These are phyloP conservation scores for Rhopilema esculentum DNA, from an alignment of 30 jellyfish, hydroid and myxozoan species.

Conservation along the genomic window DNA sequence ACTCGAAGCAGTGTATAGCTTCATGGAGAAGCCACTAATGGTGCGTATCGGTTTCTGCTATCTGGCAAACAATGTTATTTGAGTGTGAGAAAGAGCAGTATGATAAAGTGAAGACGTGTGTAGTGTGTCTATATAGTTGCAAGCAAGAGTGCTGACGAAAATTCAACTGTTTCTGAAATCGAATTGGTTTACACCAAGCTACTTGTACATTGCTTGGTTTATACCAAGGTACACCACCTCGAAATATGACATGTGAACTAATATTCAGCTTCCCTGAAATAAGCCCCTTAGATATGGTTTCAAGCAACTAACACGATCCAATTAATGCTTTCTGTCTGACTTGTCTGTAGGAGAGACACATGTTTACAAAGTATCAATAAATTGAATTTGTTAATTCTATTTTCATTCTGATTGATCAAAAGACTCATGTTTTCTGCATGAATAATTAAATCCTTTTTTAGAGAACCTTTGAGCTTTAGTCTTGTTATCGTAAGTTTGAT, in stretches of 20 bases:
- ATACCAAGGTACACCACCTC: too few relatives aligned
- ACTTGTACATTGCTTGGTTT: too few relatives aligned
- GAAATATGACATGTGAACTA: too few relatives aligned
- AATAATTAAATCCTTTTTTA: neutral
- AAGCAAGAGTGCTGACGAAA: too few relatives aligned
- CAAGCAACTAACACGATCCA: too few relatives aligned
- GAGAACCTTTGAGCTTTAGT: neutral
- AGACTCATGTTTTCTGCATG: neutral
- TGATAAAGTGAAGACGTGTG: too few relatives aligned
- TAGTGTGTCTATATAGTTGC: too few relatives aligned
- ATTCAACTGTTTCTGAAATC: too few relatives aligned
- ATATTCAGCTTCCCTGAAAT: too few relatives aligned
- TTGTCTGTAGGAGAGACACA: neutral
- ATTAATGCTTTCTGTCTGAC: neutral
- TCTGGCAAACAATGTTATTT: neutral
- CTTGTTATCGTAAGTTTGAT: neutral
- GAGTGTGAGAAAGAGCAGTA: too few relatives aligned
- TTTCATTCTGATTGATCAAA: neutral
- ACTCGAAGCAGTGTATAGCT: constrained; percentile 70
- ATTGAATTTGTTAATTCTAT: neutral
- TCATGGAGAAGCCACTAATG: constrained; percentile 91
- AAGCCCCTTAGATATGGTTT: too few relatives aligned
- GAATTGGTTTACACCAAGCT: too few relatives aligned
- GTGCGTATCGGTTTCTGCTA: constrained; percentile 28
- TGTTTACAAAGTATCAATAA: neutral